A percentile compares a stretch with the other conserved stretches of the same genome.
Evolutionary conservation across 2,113 vertebrate species (phyloP).

Genomic region (Oxyruncus cristatus): DNA sequence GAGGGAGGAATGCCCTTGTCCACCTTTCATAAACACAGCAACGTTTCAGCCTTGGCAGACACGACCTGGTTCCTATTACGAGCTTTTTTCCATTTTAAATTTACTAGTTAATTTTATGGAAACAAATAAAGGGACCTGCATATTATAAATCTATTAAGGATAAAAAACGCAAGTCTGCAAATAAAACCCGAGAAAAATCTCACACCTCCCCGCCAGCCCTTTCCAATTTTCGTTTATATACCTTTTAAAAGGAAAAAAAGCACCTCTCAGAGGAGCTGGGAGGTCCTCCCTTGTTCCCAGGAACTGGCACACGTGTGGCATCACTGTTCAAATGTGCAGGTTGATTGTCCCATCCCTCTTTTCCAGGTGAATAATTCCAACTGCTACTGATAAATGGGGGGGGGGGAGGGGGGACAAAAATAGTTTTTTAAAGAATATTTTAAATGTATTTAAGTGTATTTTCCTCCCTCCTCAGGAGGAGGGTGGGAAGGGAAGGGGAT

Average conservation of each 20-base stretch:
- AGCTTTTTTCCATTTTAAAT: constrained; percentile 51
- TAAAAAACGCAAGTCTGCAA: not conserved
- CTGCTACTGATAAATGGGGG: not conserved
- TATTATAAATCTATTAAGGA: constrained; percentile 62
- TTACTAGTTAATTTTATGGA: constrained; percentile 63
- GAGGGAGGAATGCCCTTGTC: not conserved
- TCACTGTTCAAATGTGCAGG: fast-evolving
- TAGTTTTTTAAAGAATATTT: fast-evolving
- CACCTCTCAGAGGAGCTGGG: not conserved
- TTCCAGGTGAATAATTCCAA: not conserved
- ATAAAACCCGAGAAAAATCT: not conserved
- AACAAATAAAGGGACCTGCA: constrained; percentile 50
- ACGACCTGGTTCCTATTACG: constrained; percentile 46
- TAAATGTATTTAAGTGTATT: not conserved
- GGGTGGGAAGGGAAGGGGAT: not conserved
- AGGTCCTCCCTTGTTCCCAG: not conserved
- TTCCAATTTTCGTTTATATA: constrained; percentile 53
- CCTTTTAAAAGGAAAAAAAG: constrained; percentile 18
- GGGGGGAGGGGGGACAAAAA: fast-evolving
- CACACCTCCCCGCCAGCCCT: constrained; percentile 33
- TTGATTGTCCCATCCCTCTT: not conserved
- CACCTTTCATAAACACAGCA: not conserved
- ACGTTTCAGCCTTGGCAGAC: not conserved
- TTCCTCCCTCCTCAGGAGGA: not conserved
- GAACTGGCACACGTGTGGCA: not conserved